phyloP scores from a whole-genome alignment of 2,797 vertebrate species.

The Synaphobranchus kaupii region DNA sequence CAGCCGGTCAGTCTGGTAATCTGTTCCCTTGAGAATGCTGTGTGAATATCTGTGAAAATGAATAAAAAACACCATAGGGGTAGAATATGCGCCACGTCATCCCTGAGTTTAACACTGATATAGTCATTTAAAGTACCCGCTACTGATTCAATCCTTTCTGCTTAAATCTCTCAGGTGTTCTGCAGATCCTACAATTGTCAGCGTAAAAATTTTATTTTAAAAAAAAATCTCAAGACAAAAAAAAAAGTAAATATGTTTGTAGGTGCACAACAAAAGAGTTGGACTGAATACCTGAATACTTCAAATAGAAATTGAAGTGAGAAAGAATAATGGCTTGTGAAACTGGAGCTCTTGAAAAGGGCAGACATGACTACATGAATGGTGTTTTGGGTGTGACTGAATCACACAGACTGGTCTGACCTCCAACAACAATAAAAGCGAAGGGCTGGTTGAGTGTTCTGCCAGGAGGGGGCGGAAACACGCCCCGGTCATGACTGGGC shows the following conservation, averaged over 20 bases:
- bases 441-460: background rate
- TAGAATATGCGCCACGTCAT: background rate
- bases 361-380: slow-evolving; percentile 57
- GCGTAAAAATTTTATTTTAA: background rate
- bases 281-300: no score
- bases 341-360: slow-evolving; percentile 5
- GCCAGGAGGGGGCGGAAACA: slow-evolving; percentile 30
- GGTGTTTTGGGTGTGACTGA: slow-evolving; percentile 37
- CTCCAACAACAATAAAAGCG: slow-evolving; percentile 23
- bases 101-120: background rate
- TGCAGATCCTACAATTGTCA: background rate
- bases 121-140: background rate
- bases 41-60: background rate
- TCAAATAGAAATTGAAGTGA: background rate
- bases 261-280: no score
- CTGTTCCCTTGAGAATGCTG: background rate
- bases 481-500: slow-evolving; percentile 34
- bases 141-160: background rate
- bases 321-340: background rate
- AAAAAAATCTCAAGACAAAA: background rate
- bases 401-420: background rate
- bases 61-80: background rate
- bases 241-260: background rate
- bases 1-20: background rate
- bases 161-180: background rate